These are phyloP conservation scores for Drosophila kanekoi DNA, from an alignment of 2,888 invertebrate genomes.

Conservation along the genomic window DNA sequence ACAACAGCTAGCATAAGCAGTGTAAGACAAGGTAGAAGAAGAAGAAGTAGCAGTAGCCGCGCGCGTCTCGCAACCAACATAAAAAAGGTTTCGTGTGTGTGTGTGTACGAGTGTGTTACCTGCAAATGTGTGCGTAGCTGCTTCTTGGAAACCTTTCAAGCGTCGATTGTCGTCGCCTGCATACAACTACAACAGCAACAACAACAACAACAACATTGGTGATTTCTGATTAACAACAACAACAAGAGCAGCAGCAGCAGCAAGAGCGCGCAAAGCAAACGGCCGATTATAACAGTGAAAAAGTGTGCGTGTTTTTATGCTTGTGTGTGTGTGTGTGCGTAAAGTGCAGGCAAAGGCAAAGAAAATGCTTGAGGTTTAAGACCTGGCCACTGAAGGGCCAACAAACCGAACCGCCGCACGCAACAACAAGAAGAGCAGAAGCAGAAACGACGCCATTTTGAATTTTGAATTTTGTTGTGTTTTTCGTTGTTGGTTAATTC, in stretches of 20 bases:
- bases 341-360: slow-evolving; percentile 49
- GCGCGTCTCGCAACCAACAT: slow-evolving; percentile 39
- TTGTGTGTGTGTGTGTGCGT: slow-evolving; percentile 22
- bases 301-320: slow-evolving; percentile 34
- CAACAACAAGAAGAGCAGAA: slow-evolving; percentile 8
- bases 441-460: slow-evolving; percentile 61
- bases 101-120: slow-evolving; percentile 10
- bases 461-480: slow-evolving; percentile 46
- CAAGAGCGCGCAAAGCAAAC: slow-evolving; percentile 54
- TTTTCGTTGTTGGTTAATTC: slow-evolving; percentile 29
- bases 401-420: slow-evolving; percentile 29
- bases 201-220: slow-evolving; percentile 45
- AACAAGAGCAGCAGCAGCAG: slow-evolving; percentile 30
- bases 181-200: slow-evolving; percentile 46
- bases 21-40: slow-evolving; percentile 26
- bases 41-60: slow-evolving; percentile 41
- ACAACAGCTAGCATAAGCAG: slow-evolving; percentile 18
- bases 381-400: slow-evolving; percentile 58
- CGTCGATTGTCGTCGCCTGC: slow-evolving; percentile 64
- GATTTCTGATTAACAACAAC: slow-evolving; percentile 70
- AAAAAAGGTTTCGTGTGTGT: slow-evolving; percentile 44
- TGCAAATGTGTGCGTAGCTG: slow-evolving; percentile 32
- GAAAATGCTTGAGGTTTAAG: slow-evolving; percentile 67
- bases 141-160: slow-evolving; percentile 82
- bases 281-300: slow-evolving; percentile 78